These are phyloP conservation scores for Aquatica leii DNA, from an alignment of 2,888 invertebrate species.

Conservation along the genomic window DNA sequence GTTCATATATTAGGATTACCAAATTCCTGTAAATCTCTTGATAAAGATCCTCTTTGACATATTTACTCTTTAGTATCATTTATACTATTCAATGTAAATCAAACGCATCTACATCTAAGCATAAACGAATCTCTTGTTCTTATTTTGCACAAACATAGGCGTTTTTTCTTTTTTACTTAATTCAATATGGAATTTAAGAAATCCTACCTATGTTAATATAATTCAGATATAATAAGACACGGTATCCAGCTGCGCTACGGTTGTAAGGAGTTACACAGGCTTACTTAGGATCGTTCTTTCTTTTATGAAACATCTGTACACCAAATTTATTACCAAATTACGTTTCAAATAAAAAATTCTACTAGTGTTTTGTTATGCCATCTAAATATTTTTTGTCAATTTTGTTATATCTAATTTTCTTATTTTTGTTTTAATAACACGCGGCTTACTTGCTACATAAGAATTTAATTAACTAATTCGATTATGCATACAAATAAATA, in stretches of 20 bases:
- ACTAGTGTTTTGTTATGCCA: too few relatives aligned
- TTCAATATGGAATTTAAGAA: constrained; percentile 24
- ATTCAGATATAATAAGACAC: constrained; percentile 39
- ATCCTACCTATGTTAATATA: constrained; percentile 37
- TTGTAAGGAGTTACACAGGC: constrained; percentile 4
- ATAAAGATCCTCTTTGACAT: constrained; percentile 15
- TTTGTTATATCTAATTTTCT: too few relatives aligned
- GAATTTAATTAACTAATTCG: too few relatives aligned
- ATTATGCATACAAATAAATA: too few relatives aligned
- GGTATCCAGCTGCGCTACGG: constrained; percentile 31
- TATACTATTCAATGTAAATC: constrained; percentile 13
- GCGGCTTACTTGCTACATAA: too few relatives aligned
- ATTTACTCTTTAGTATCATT: constrained; percentile 17
- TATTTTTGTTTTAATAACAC: too few relatives aligned
- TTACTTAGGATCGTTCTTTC: constrained; percentile 2
- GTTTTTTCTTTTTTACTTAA: constrained; percentile 14
- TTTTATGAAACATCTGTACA: constrained; percentile 3
- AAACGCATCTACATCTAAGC: neutral
- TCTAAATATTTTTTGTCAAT: too few relatives aligned
- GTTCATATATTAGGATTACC: constrained; percentile 28
- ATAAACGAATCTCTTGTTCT: too few relatives aligned
- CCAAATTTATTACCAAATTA: constrained; percentile 2
- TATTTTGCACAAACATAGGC: too few relatives aligned
- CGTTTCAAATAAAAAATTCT: neutral
- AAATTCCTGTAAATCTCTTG: constrained; percentile 16